Percentiles rank a stretch among this genome's conserved stretches.
These are phyloP conservation scores for Tipula lateralis DNA, from an alignment of 2,888 invertebrate species.

Conservation along the genomic window DNA sequence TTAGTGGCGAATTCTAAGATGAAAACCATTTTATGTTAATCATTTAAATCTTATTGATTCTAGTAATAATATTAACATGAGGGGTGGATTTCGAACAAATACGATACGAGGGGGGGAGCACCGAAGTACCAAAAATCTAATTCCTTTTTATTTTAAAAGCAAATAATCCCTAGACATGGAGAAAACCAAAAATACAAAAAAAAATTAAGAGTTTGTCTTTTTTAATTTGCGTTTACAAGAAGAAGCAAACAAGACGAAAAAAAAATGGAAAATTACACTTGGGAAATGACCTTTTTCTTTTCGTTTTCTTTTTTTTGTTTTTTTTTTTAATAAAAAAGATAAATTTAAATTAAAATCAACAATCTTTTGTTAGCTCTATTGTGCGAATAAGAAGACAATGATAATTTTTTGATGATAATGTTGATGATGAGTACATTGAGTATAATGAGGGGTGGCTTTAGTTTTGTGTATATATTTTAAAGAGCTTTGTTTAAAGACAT, in stretches of 20 bases:
- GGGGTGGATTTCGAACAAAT: not conserved
- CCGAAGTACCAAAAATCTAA: not conserved
- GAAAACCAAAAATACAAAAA: not conserved
- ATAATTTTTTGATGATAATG: conserved; percentile 13
- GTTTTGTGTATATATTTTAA: not conserved
- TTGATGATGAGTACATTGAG: not conserved
- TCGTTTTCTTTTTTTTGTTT: not conserved
- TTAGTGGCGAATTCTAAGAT: not conserved
- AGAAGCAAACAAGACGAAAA: not conserved
- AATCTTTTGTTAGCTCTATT: conserved; percentile 9
- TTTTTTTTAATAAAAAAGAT: not conserved
- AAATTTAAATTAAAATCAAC: conserved; percentile 19
- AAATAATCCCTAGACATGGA: conserved; percentile 11
- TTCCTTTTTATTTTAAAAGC: conserved; percentile 15
- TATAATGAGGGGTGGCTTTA: not conserved
- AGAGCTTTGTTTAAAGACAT: not conserved
- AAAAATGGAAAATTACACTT: not conserved
- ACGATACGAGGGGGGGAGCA: not conserved
- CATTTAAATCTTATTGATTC: not conserved
- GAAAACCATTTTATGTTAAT: not conserved
- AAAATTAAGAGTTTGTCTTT: not conserved
- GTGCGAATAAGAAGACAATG: not conserved
- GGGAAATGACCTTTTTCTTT: not conserved
- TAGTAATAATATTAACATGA: not conserved
- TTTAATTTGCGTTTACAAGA: conserved; percentile 13